These are phyloP conservation scores for Megastigmus dorsalis DNA, from an alignment of 2,888 invertebrate genomes.

Conservation along the genomic window DNA sequence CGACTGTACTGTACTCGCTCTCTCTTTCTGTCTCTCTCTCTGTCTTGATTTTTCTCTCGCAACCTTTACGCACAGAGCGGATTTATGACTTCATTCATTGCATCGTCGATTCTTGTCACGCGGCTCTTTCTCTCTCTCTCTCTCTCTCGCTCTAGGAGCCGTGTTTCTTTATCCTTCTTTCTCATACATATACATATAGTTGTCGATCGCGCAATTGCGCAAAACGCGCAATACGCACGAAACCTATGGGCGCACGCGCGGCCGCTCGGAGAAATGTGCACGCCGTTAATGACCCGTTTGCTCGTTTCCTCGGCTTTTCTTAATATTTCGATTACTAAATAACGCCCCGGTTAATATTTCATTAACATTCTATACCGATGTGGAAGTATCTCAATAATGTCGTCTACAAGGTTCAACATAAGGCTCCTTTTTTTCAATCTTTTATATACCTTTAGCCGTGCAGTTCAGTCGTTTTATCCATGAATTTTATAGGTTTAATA, in stretches of 20 bases:
- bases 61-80: conserved; percentile 20
- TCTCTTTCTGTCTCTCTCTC: neutral
- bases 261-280: neutral
- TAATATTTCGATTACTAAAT: conserved; percentile 45
- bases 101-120: conserved; percentile 28
- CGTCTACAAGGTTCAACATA: too few relatives aligned
- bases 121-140: conserved; percentile 22
- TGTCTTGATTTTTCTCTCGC: neutral
- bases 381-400: conserved; percentile 2
- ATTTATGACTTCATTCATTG: conserved; percentile 53
- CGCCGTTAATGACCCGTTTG: conserved; percentile 10
- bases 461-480: too few relatives aligned
- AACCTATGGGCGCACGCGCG: neutral
- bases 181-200: too few relatives aligned
- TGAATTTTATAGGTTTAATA: too few relatives aligned
- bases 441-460: too few relatives aligned
- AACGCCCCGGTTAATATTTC: conserved; percentile 45
- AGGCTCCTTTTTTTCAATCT: too few relatives aligned
- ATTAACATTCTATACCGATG: conserved; percentile 45
- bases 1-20: neutral
- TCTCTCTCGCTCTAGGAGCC: too few relatives aligned
- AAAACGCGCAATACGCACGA: neutral
- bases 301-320: conserved; percentile 24
- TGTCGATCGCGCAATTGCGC: conserved; percentile 20
- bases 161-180: conserved; percentile 19